These are phyloP conservation scores for Chrysogorgia sp. DNA, from an alignment of 92 coral and sea anemone genomes.

Conservation along the genomic window DNA sequence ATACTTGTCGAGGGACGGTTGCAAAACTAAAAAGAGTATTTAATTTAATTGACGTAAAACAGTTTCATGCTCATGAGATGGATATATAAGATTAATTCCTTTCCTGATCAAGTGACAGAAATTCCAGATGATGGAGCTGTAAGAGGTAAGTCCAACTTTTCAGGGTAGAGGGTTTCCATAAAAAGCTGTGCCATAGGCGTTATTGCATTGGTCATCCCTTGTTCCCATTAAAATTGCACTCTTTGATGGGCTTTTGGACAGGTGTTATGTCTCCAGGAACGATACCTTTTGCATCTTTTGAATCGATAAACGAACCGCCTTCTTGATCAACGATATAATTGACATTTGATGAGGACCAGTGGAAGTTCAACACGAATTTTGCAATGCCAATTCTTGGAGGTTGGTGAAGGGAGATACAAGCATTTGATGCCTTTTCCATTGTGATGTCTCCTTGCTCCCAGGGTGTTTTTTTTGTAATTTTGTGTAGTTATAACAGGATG, in stretches of 20 bases:
- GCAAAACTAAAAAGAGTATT: conserved; percentile 56
- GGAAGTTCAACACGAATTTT: conserved; percentile 58
- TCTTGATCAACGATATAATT: conserved; percentile 60
- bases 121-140: conserved; percentile 43
- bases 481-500: conserved; percentile 66
- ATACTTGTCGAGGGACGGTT: conserved; percentile 67
- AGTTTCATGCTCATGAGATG: too few relatives aligned
- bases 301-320: conserved; percentile 48
- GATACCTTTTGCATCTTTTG: conserved; percentile 65
- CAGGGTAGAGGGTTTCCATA: conserved; percentile 45
- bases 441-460: conserved; percentile 64
- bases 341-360: conserved; percentile 65
- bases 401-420: conserved; percentile 62
- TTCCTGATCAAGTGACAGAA: conserved; percentile 65
- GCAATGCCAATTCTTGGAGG: conserved; percentile 62
- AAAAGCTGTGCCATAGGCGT: conserved; percentile 69
- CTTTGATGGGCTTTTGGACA: conserved; percentile 49
- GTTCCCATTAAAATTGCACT: conserved; percentile 58
- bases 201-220: conserved; percentile 50
- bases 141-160: conserved; percentile 23
- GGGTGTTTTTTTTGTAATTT: conserved; percentile 53
- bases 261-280: conserved; percentile 66
- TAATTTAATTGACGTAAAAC: conserved; percentile 61
- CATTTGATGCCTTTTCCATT: conserved; percentile 63
- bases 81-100: conserved; percentile 52